Evolutionary conservation across 1,140 invertebrate species (phyloP).

Genomic region (Neodiprion lecontei): DNA sequence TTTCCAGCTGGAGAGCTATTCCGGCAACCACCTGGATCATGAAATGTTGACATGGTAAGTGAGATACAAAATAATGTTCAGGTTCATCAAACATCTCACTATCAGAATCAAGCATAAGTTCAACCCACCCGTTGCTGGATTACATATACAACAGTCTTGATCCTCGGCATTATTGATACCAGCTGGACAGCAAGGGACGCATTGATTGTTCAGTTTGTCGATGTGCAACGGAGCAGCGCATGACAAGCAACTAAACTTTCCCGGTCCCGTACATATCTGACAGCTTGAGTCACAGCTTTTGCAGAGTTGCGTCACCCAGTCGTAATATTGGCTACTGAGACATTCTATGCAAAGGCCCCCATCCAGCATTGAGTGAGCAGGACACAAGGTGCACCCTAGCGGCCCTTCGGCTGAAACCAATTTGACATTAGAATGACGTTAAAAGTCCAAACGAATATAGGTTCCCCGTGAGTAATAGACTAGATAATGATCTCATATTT

Average conservation of each 20-base stretch:
- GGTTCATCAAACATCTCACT: conserved; percentile 20
- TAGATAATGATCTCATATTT: no score
- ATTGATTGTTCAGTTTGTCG: conserved; percentile 76
- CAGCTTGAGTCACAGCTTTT: conserved; percentile 74
- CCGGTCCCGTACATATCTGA: conserved; percentile 72
- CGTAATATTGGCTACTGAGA: conserved; percentile 75
- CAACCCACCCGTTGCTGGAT: conserved; percentile 70
- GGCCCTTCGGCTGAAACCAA: no score
- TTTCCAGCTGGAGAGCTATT: conserved; percentile 78
- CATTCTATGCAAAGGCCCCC: conserved; percentile 78
- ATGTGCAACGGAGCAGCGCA: conserved; percentile 71
- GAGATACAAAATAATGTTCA: conserved; percentile 9
- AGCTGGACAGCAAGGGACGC: conserved; percentile 71
- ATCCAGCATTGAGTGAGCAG: conserved; percentile 74
- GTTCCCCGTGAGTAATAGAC: no score
- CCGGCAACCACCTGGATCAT: conserved; percentile 67
- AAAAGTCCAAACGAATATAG: no score
- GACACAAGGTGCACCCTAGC: conserved; percentile 62
- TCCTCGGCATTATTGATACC: conserved; percentile 58
- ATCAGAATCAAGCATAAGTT: conserved; percentile 22
- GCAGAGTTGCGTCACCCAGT: conserved; percentile 72
- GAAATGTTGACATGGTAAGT: neutral
- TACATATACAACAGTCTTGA: conserved; percentile 70
- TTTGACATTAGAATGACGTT: no score
- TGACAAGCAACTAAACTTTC: conserved; percentile 72